Conservation (phyloP, 2,888 invertebrate genomes). For the Plagodis pulveraria region DNA sequence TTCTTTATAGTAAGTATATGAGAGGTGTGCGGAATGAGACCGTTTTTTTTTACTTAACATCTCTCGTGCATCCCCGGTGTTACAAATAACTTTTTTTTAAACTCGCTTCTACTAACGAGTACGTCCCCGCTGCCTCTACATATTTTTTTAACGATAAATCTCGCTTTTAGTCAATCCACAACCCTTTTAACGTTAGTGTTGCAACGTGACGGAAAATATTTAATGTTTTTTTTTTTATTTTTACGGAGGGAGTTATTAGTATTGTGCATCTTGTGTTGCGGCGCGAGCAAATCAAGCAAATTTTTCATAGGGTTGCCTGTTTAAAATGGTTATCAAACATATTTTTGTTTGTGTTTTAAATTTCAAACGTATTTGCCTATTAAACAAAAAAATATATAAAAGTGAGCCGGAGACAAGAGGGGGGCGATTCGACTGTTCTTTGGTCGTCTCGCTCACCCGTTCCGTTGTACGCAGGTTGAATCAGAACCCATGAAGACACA, state of each 20-base stretch:
- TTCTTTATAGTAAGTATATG: constrained; percentile 52
- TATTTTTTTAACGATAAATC: constrained; percentile 37
- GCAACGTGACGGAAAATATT: constrained; percentile 71
- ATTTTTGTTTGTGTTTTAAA: background rate
- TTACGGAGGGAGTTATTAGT: constrained; percentile 77
- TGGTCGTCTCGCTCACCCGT: constrained; percentile 79
- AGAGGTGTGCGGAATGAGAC: constrained; percentile 68
- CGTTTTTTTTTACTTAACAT: constrained; percentile 39
- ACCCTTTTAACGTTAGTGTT: constrained; percentile 72
- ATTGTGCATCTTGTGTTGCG: constrained; percentile 82
- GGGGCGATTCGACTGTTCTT: constrained; percentile 71
- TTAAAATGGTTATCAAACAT: background rate
- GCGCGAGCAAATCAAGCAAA: constrained; percentile 53
- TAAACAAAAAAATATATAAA: constrained; percentile 35
- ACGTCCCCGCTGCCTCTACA: constrained; percentile 61
- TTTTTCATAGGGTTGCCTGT: constrained; percentile 50
- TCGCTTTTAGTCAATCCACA: constrained; percentile 79
- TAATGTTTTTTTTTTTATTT: constrained; percentile 48
- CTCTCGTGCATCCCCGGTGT: constrained; percentile 83
- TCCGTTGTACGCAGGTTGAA: constrained; percentile 83
- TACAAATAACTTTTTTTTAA: constrained; percentile 66
- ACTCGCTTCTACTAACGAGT: constrained; percentile 81
- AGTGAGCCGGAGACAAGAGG: constrained; percentile 77
- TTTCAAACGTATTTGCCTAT: constrained; percentile 28
- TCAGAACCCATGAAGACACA: constrained; percentile 74